phyloP scores from a whole-genome alignment of 2,797 vertebrate species.

The Luscinia megarhynchos region DNA sequence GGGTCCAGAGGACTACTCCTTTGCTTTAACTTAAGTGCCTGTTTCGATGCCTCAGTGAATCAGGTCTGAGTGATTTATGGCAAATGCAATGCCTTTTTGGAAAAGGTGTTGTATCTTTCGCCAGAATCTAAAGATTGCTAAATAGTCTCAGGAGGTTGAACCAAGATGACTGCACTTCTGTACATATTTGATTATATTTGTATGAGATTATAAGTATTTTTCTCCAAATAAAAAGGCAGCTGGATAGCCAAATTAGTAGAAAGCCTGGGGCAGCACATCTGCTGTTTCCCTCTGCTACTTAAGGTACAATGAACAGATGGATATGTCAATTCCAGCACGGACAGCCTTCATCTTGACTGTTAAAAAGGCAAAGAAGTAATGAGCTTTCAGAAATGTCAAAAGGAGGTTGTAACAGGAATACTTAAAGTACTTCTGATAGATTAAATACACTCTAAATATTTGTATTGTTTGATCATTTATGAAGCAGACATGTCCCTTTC shows the following conservation, averaged over 20 bases:
- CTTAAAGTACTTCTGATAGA: not conserved
- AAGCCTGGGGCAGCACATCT: conserved; percentile 48
- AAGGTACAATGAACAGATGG: conserved; percentile 22
- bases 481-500: not conserved
- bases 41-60: not conserved
- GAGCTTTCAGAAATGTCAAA: conserved; percentile 4
- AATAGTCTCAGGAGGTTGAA: not conserved
- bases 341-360: not conserved
- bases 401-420: not conserved
- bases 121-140: not conserved
- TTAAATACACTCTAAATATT: not conserved
- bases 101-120: not conserved
- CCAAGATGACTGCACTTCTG: not conserved
- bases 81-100: not conserved
- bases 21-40: not conserved
- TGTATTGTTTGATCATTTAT: not conserved
- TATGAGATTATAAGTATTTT: not conserved
- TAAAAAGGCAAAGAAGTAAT: not conserved
- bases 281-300: not conserved
- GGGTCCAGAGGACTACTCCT: not conserved
- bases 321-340: not conserved
- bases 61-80: not conserved
- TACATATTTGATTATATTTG: not conserved
- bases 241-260: conserved; percentile 4
- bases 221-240: not conserved